Base-by-base conservation (phyloP, 2,797 vertebrate species). In the Syndactyla subalaris region DNA sequence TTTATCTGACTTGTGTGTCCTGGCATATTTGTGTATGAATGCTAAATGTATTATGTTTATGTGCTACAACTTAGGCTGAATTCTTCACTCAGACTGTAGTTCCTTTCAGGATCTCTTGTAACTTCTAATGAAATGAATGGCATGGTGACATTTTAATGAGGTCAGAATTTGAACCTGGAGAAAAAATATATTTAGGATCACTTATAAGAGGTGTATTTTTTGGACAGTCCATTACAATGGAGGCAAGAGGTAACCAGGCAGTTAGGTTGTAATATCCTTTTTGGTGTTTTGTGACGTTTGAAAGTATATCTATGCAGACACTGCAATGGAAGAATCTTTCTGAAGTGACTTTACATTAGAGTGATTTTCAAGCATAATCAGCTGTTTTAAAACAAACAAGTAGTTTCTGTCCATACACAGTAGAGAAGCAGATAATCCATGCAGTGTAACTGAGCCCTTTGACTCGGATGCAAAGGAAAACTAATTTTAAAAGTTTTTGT, bases 271-370 rank as follows among this genome's bases (percentile, higher is more conserved):
- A 86, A 57, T 43, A 49, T 11, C 32, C 13, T 84, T 51, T 58
- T 63, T 52, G 10, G 8, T 75, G 41, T 43, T 75, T 54, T 72
- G 12, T 67, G 9, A 43, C 12, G 11, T 59, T 78, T 70, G 29
- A n/a, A 63, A 34, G 34, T 8, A 18, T 20, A 48, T 8, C 3
- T 3, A 13, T 17, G 6, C 30, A 59, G 16, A 14, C 8, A 49
- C 52, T 71, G 11, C 24, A 86, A 20, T 24, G 16, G 19, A 81
- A 66, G 27, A 74, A 30, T 90, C 23, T 49, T 85, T 88, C 45
- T 2, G 2, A 68, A 75, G 51, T 24, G 18, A 5, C 19, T 30
- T 73, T 68, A 48, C 0, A 0, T 14, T 71, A 32, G 43, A 32
- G 41, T 67, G 29, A 86, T 65, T 90, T 85, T 27, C n/a, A 58